Conservation (phyloP, 2,113 vertebrate genomes). For the Lepus americanus region DNA sequence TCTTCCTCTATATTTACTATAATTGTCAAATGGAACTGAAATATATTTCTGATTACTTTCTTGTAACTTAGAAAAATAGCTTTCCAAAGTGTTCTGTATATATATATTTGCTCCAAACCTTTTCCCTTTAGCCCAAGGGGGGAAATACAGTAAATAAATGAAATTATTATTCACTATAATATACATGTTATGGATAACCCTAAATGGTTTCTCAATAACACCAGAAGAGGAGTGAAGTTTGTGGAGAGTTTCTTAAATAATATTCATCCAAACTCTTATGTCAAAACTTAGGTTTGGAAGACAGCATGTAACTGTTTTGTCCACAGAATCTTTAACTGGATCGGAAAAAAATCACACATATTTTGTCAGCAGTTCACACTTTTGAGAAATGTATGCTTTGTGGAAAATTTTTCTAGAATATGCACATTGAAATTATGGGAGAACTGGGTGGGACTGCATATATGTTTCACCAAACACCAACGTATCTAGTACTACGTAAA, state of each 20-base stretch:
- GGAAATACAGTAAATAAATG: not conserved
- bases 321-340: not conserved
- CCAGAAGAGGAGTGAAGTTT: not conserved
- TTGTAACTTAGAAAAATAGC: not conserved
- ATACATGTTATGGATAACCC: not conserved
- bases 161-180: not conserved
- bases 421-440: not conserved
- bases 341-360: not conserved
- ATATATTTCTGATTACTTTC: slow-evolving; percentile 31
- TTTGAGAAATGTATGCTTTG: slow-evolving; percentile 4
- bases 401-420: not conserved
- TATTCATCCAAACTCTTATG: not conserved
- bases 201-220: not conserved
- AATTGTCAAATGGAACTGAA: slow-evolving; percentile 58
- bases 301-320: not conserved
- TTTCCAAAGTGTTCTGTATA: not conserved
- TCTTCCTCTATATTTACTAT: slow-evolving; percentile 68
- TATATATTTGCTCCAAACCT: not conserved
- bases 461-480: not conserved
- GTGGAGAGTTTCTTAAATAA: not conserved
- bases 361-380: slow-evolving; percentile 13
- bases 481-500: not conserved
- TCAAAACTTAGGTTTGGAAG: not conserved
- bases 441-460: not conserved
- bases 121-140: not conserved